phyloP scores from a whole-genome alignment of 2,888 invertebrate species.

The Limenitis camilla region DNA sequence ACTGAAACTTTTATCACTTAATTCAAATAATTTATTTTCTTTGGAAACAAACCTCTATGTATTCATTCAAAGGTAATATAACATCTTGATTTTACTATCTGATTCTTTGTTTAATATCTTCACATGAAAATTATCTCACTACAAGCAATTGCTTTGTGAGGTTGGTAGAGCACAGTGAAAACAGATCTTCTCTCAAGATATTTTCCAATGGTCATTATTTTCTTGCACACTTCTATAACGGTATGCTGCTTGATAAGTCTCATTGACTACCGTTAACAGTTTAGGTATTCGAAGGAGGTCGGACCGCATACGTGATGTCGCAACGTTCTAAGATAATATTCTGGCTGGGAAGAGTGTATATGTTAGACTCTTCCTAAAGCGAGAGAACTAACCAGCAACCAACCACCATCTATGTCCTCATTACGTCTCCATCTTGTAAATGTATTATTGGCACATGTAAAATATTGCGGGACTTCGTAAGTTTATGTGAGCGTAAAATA shows the following conservation, averaged over 20 bases:
- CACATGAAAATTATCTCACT: too few species aligned
- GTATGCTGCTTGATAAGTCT: slow-evolving; percentile 23
- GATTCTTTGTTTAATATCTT: too few species aligned
- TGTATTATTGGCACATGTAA: slow-evolving; percentile 11
- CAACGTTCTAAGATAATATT: slow-evolving; percentile 20
- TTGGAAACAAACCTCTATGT: too few species aligned
- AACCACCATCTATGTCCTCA: slow-evolving; percentile 7
- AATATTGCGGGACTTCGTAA: slow-evolving; percentile 16
- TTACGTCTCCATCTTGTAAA: slow-evolving; percentile 1
- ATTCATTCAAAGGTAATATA: too few species aligned
- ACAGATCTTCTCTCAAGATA: slow-evolving; percentile 29
- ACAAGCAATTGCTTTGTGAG: too few species aligned
- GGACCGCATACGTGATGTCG: slow-evolving; percentile 18
- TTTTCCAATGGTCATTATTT: slow-evolving; percentile 29
- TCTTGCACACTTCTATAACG: slow-evolving; percentile 22
- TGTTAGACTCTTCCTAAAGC: slow-evolving; percentile 15
- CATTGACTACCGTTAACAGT: slow-evolving; percentile 26
- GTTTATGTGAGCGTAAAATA: too few species aligned
- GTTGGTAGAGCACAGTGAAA: slow-evolving; percentile 15
- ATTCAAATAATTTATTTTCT: too few species aligned
- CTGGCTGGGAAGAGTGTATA: slow-evolving; percentile 17
- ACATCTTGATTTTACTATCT: too few species aligned
- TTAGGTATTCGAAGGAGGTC: too few species aligned
- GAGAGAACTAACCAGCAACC: too few species aligned
- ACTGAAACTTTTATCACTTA: too few species aligned